These are phyloP conservation scores for Columba janthina DNA, from an alignment of 2,113 vertebrate genomes.

Conservation along the genomic window DNA sequence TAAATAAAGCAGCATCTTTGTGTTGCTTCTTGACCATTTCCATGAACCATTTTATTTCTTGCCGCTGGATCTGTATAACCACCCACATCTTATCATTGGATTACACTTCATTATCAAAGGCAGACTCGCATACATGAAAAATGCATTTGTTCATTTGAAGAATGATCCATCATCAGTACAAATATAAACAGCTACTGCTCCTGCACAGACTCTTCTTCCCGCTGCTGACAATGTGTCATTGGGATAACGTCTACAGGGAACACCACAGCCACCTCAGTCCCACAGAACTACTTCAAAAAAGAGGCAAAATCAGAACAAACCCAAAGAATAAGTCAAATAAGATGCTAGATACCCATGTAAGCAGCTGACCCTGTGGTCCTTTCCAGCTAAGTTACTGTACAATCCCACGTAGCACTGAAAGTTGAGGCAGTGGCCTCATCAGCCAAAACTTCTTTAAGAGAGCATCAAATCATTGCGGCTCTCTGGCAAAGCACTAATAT, in stretches of 20 bases:
- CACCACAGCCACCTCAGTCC: fast-evolving
- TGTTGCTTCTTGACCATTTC: neutral
- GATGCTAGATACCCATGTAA: neutral
- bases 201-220: neutral
- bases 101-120: neutral
- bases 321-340: neutral
- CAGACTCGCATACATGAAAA: neutral
- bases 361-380: neutral
- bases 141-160: neutral
- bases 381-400: neutral
- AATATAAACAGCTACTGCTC: neutral
- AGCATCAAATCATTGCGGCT: neutral
- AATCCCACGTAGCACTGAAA: neutral
- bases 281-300: too few species aligned
- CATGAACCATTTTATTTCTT: neutral
- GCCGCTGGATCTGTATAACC: neutral
- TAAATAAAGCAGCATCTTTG: neutral
- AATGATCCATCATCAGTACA: fast-evolving
- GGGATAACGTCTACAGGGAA: neutral
- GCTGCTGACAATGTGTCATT: neutral
- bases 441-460: neutral
- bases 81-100: neutral
- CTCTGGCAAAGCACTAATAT: neutral
- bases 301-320: too few species aligned
- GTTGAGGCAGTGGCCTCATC: neutral